phyloP scores from a whole-genome alignment of 2,113 vertebrate genomes.

The Pterophyllum scalare region DNA sequence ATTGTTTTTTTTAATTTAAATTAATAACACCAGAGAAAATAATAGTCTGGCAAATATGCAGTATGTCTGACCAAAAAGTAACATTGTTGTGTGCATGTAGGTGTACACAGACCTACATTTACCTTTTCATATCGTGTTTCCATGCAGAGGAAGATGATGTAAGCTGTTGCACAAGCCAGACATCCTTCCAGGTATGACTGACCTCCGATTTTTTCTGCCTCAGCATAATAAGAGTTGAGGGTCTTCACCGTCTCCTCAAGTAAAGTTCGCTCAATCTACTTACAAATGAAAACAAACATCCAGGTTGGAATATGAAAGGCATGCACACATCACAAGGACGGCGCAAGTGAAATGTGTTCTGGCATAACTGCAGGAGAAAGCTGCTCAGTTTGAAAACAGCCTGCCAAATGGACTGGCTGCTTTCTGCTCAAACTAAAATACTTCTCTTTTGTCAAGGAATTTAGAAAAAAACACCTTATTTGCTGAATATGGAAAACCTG shows the following conservation, averaged over 20 bases:
- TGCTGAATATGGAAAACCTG: slow-evolving; percentile 10
- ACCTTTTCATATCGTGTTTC: slow-evolving; percentile 99
- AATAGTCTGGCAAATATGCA: background rate
- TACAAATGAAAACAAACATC: slow-evolving; percentile 42
- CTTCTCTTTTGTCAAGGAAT: slow-evolving; percentile 10
- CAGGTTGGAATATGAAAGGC: slow-evolving; percentile 22
- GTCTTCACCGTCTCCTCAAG: slow-evolving; percentile 98
- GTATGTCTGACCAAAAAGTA: background rate
- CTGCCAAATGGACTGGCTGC: slow-evolving; percentile 46
- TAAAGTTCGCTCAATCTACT: slow-evolving; percentile 92
- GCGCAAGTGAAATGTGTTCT: background rate
- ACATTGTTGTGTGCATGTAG: background rate
- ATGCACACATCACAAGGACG: background rate
- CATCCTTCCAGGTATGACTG: slow-evolving; percentile 97
- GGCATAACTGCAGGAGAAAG: slow-evolving; percentile 8
- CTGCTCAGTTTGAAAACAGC: slow-evolving; percentile 12
- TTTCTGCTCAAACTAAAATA: slow-evolving; percentile 35
- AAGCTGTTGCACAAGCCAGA: slow-evolving; percentile 94
- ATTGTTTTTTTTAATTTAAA: no score
- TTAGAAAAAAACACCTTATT: slow-evolving; percentile 23
- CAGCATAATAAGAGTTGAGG: slow-evolving; percentile 91
- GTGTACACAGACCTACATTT: slow-evolving; percentile 6
- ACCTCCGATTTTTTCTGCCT: slow-evolving; percentile 97
- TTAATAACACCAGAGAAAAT: no score
- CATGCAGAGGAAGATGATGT: slow-evolving; percentile 98